phyloP scores from a whole-genome alignment of 2,113 vertebrate genomes.

The Lepus timidus region DNA sequence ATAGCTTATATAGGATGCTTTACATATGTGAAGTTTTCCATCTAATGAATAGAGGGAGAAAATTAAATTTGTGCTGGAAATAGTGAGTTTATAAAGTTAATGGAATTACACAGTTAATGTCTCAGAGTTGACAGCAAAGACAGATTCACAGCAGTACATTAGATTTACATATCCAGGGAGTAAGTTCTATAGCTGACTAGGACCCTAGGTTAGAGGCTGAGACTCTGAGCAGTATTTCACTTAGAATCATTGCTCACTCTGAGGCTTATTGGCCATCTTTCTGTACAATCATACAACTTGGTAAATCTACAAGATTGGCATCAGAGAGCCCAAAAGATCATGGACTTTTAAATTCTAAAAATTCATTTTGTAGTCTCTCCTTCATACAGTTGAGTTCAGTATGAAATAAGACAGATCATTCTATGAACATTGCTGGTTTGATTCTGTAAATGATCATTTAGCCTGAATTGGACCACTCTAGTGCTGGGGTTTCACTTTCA shows the following conservation, averaged over 20 bases:
- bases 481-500: not conserved
- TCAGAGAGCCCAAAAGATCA: not conserved
- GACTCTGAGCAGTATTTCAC: not conserved
- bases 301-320: not conserved
- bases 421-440: not conserved
- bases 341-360: slow-evolving; percentile 9
- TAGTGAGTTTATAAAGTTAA: not conserved
- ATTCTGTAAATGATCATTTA: not conserved
- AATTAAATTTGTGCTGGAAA: not conserved
- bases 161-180: not conserved
- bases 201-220: not conserved
- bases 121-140: not conserved
- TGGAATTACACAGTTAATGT: not conserved
- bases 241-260: not conserved
- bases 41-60: not conserved
- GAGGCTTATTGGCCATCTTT: not conserved
- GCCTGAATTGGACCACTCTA: not conserved
- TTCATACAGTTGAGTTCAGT: not conserved
- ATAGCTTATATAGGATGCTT: not conserved
- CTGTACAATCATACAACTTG: not conserved
- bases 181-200: not conserved
- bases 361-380: not conserved
- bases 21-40: not conserved
- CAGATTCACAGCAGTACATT: not conserved
- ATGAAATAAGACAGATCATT: not conserved